Evolutionary conservation across 1,140 invertebrate genomes (phyloP), one percentile per base, ranked within the genome.

Genomic region (Pseudomyrmex sp.): DNA sequence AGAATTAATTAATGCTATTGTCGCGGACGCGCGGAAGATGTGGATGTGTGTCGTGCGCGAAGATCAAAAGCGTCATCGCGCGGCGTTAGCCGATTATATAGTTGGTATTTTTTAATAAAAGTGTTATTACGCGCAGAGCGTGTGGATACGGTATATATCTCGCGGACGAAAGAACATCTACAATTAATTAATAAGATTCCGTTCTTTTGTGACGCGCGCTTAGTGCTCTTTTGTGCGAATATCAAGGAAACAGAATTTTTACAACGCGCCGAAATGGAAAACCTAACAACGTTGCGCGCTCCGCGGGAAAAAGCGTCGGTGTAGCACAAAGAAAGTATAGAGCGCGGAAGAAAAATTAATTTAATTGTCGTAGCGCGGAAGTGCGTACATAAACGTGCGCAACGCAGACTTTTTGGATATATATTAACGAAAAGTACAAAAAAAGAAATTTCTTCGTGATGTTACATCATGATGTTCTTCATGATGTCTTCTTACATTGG

Each of bases 171-270:
- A 26, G 52, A 69, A 44, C 18, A 18, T 2, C 7, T 4, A 35
- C 76, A n/a, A 79, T 59, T 79, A 79, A 79, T 79, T 79, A 69
- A 48, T 58, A 69, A 79, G 75, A 79, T 69, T 68, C 52, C 35
- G 20, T 48, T 46, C 35, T 77, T 56, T 54, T 77, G 26, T 54
- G 65, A 68, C n/a, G 48, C 44, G 26, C 26, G n/a, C 12, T 76
- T 52, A 52, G 12, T 65, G n/a, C 4, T n/a, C 15, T 58, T 76
- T 76, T 52, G 23, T 46, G 5, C 15, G 20, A 61, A 58, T 72
- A 58, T 70, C n/a, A 72, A 76, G n/a, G 59, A 75, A 15, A 48
- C 46, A 48, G 12, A 65, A 68, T 68, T 65, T 35, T 75, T 65
- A 44, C 2, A 35, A 65, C 1, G 26, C 62, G 26, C 15, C 26